A percentile compares a stretch with the other conserved stretches of the same genome.
Conservation (phyloP, 2,888 invertebrate species). For the Gasteruption jaculator region DNA sequence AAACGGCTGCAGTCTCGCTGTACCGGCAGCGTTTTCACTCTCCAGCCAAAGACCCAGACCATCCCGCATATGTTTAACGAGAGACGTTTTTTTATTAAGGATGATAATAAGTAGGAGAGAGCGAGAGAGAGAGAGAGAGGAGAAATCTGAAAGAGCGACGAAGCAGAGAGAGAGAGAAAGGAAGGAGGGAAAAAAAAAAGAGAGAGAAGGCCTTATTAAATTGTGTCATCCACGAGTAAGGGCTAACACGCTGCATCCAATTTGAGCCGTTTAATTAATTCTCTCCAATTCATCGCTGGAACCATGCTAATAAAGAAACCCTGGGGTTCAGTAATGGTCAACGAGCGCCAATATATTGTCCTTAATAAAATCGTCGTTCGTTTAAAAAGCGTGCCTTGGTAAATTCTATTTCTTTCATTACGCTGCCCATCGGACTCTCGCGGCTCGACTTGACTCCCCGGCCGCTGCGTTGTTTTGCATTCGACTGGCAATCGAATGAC, state of each 20-base stretch:
- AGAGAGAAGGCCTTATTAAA: slow-evolving; percentile 42
- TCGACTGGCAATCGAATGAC: no score
- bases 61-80: no score
- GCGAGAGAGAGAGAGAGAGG: slow-evolving; percentile 8
- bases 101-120: slow-evolving; percentile 1
- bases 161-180: not conserved
- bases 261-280: slow-evolving; percentile 51
- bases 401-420: no score
- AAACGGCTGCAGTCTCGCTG: no score
- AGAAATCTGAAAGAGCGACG: slow-evolving; percentile 1
- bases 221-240: slow-evolving; percentile 49
- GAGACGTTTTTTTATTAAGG: no score
- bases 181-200: not conserved
- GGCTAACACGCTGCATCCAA: slow-evolving; percentile 49
- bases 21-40: no score
- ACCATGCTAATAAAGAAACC: slow-evolving; percentile 36
- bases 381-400: no score
- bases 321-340: slow-evolving; percentile 31
- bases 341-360: slow-evolving; percentile 37
- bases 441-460: no score
- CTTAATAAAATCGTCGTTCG: slow-evolving; percentile 48
- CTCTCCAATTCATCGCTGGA: slow-evolving; percentile 40
- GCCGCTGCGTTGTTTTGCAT: no score
- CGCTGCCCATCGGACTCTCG: no score
- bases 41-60: no score